A percentile compares a stretch with the other conserved stretches of the same genome.
Evolutionary conservation across 1,140 invertebrate genomes (phyloP).

Genomic region (Aporrectodea caliginosa): DNA sequence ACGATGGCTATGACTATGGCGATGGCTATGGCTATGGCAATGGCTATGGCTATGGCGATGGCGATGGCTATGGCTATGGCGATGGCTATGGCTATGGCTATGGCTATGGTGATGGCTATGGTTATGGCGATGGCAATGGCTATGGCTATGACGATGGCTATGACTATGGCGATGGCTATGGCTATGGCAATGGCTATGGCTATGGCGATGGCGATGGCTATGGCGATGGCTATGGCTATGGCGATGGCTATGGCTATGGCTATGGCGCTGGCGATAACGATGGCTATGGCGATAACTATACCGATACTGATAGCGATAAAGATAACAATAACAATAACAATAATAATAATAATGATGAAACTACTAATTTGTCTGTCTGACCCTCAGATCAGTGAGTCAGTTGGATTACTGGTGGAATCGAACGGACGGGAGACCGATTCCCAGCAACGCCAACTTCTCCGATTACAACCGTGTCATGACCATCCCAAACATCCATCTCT

Average conservation of each 20-base stretch:
- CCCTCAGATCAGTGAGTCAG: not conserved
- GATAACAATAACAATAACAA: too few relatives aligned
- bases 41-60: slow-evolving; percentile 1
- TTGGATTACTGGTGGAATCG: slow-evolving; percentile 1
- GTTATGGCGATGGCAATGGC: too few relatives aligned
- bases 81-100: not conserved
- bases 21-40: not conserved
- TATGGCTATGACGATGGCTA: not conserved
- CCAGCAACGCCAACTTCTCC: slow-evolving; percentile 65
- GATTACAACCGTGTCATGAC: slow-evolving; percentile 83
- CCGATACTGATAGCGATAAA: too few relatives aligned
- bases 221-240: too few relatives aligned
- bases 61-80: not conserved
- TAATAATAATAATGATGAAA: too few relatives aligned
- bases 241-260: too few relatives aligned
- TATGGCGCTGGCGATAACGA: too few relatives aligned
- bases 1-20: not conserved
- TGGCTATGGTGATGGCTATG: slow-evolving; percentile 4
- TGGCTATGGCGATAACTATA: too few relatives aligned
- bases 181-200: slow-evolving; percentile 1
- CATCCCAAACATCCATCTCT: slow-evolving; percentile 77
- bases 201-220: too few relatives aligned
- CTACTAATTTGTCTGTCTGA: too few relatives aligned
- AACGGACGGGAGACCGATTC: slow-evolving; percentile 62
- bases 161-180: slow-evolving; percentile 6